Base-by-base conservation (phyloP, 2,113 vertebrate genomes). In the Cavia aperea region DNA sequence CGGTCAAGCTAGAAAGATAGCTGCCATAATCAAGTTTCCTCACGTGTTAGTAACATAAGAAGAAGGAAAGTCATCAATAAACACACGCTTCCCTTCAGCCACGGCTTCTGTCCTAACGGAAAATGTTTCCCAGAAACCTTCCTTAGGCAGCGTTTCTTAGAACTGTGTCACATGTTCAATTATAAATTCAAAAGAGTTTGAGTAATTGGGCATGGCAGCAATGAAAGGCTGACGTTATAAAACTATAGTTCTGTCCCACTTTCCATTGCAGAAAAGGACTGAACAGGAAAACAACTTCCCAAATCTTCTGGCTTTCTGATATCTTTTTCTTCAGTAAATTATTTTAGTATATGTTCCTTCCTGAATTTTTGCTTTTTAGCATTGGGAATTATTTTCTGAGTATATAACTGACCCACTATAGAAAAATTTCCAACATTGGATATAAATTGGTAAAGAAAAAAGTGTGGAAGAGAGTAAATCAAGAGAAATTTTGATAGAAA, bases 281-380 rank as follows among this genome's bases (percentile, higher is more conserved):
- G 13, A 33, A 31, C 5, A 65, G 33, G 29, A 51, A 72, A 81
- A 31, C 1, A 46, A 46, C 43, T 86, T 81, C 3, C 58, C 54
- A 6, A 72, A 2, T 78, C 56, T 65, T 14, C 49, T 86, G 29
- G 18, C 15, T 77, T 49, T 95, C 36, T 49, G 29, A 4, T 21
- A 81, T 79, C 58, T 93, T 92, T 84, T 16, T 58, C 86, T 82
- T 46, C 9, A 86, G 3, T 51, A 90, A 72, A 91, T 90, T 87
- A 58, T 77, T 87, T n/a, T 21, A 23, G 7, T 5, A 23, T 46
- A 51, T 43, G 82, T 73, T 88, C 81, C 26, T 92, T 70, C 39
- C 54, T 36, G 16, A 8, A 1, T 16, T 68, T 88, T 83, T 92
- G 3, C 7, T 70, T 83, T 86, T 79, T 56, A 7, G 2, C 68